Percentiles rank a stretch among this genome's conserved stretches.
Evolutionary conservation across 2,113 vertebrate genomes (phyloP).

Genomic region (Murina feae): DNA sequence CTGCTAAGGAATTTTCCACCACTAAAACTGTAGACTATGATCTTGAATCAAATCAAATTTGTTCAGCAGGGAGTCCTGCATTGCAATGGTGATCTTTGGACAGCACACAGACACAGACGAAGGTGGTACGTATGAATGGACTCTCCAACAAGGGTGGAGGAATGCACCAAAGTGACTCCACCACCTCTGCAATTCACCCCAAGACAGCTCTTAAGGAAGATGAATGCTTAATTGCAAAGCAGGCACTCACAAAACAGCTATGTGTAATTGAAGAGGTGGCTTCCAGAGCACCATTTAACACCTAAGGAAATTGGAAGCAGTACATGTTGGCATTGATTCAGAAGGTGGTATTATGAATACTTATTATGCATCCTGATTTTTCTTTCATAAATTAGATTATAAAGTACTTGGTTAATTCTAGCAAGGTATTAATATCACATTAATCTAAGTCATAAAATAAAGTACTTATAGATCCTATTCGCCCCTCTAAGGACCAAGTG

Average conservation of each 20-base stretch:
- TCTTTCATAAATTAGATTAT: constrained; percentile 48
- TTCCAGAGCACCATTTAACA: constrained; percentile 8
- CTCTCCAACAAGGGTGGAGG: background rate
- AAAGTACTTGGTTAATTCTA: constrained; percentile 49
- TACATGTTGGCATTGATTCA: background rate
- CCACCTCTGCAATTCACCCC: background rate
- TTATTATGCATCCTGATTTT: background rate
- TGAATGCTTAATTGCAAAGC: background rate
- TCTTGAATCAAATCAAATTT: background rate
- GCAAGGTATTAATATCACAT: constrained; percentile 40
- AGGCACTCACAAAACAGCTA: background rate
- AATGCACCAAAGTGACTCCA: background rate
- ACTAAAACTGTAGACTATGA: background rate
- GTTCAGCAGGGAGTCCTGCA: background rate
- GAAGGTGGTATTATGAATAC: background rate
- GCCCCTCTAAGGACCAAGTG: background rate
- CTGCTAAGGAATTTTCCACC: background rate
- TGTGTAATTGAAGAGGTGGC: background rate
- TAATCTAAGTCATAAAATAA: constrained; percentile 64
- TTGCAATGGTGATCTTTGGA: background rate
- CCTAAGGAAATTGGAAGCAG: background rate
- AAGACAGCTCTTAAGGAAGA: constrained; percentile 1
- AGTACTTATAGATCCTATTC: constrained; percentile 49
- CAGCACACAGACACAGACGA: background rate
- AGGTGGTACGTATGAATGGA: background rate